phyloP scores from a whole-genome alignment of 2,797 vertebrate species.

The Avahi laniger region DNA sequence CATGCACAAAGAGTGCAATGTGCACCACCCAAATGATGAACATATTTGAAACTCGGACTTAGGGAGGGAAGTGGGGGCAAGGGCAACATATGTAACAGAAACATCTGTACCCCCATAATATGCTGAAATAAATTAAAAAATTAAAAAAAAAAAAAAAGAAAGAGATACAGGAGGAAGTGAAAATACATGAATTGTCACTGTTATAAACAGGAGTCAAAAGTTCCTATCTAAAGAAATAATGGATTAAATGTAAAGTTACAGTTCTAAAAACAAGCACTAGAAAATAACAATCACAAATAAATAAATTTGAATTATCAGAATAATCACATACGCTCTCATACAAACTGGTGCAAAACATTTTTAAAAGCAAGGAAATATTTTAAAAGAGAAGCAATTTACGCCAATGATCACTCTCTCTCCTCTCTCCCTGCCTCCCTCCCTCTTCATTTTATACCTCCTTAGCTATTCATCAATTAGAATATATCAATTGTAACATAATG shows the following conservation, averaged over 20 bases:
- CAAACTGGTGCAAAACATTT: background rate
- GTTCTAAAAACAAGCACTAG: background rate
- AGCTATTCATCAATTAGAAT: background rate
- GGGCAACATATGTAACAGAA: too few relatives aligned
- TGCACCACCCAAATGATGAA: too few relatives aligned
- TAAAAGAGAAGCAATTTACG: background rate
- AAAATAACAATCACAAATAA: background rate
- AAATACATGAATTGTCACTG: background rate
- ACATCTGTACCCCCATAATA: too few relatives aligned
- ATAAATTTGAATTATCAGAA: background rate
- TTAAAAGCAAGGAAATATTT: background rate
- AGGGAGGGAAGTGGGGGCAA: too few relatives aligned
- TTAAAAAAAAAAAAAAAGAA: too few relatives aligned
- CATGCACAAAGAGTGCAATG: too few relatives aligned
- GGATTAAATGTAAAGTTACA: background rate
- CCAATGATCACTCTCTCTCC: too few relatives aligned
- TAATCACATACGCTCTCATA: background rate
- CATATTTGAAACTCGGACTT: too few relatives aligned
- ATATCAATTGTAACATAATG: background rate
- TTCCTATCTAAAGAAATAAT: background rate
- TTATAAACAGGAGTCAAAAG: background rate
- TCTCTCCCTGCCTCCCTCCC: too few relatives aligned
- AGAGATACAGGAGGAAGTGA: background rate
- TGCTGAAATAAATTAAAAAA: too few relatives aligned
- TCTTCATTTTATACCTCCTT: too few relatives aligned